A percentile compares a stretch with the other conserved stretches of the same genome.
Conservation (phyloP, 2,113 vertebrate species). For the Campylomormyrus tamandua region DNA sequence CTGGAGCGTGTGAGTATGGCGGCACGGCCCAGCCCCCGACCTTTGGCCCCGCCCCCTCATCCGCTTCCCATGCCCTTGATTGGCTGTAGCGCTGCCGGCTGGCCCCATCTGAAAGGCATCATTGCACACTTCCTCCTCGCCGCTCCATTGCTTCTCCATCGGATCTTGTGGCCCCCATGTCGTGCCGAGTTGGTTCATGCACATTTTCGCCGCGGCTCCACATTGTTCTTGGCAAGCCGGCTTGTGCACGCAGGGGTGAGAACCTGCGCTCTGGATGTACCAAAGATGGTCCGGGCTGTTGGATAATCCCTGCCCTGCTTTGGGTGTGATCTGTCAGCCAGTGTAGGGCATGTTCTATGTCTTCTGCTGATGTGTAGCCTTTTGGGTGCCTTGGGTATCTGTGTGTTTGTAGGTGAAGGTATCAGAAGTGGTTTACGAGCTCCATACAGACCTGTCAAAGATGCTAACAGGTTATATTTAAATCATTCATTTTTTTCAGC, state of each 20-base stretch:
- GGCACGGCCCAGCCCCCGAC: slow-evolving; percentile 36
- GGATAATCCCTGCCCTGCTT: background rate
- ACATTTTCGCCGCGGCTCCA: background rate
- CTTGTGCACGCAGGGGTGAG: background rate
- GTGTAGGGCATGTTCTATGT: background rate
- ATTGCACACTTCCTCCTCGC: slow-evolving; percentile 32
- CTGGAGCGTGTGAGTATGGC: slow-evolving; percentile 68
- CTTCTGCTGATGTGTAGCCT: background rate
- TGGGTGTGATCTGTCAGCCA: background rate
- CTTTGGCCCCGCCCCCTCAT: background rate
- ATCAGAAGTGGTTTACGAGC: no score
- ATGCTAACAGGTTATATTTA: background rate
- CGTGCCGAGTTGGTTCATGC: no score
- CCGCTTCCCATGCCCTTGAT: slow-evolving; percentile 40
- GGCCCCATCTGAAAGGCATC: slow-evolving; percentile 31
- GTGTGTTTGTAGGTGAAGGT: background rate
- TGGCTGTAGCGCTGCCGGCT: slow-evolving; percentile 39
- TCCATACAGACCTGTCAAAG: background rate
- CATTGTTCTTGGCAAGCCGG: background rate
- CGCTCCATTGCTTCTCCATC: slow-evolving; percentile 45
- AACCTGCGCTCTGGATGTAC: background rate
- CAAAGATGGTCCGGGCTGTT: background rate
- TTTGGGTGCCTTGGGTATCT: background rate
- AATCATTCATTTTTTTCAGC: background rate
- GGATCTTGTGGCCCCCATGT: background rate